These are phyloP conservation scores for Brachionus koreanus DNA, from an alignment of 1,140 invertebrate species.

Conservation along the genomic window DNA sequence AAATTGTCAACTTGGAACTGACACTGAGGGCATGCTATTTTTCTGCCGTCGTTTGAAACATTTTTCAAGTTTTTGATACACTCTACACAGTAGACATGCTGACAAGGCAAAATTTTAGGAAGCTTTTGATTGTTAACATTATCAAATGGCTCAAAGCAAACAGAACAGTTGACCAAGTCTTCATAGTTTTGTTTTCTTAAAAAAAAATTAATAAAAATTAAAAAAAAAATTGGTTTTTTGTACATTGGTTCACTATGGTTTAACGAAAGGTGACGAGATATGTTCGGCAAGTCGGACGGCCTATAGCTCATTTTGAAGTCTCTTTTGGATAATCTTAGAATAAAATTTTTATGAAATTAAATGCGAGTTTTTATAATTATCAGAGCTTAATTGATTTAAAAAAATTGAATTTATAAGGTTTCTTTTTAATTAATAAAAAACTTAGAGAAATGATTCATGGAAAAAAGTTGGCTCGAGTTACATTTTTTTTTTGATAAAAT, in stretches of 20 bases:
- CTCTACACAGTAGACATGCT: conserved; percentile 37
- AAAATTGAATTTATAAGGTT: conserved; percentile 9
- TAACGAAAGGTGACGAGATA: neutral
- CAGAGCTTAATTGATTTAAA: conserved; percentile 6
- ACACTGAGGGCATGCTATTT: conserved; percentile 32
- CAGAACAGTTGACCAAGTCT: conserved; percentile 36
- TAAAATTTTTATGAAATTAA: neutral
- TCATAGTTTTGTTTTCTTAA: conserved; percentile 34
- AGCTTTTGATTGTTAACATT: conserved; percentile 10
- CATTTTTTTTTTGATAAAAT: conserved; percentile 19
- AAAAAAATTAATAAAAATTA: neutral
- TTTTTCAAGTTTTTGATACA: conserved; percentile 35
- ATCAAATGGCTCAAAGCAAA: conserved; percentile 30
- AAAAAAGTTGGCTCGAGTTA: neutral
- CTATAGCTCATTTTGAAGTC: conserved; percentile 9
- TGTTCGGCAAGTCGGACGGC: conserved; percentile 16
- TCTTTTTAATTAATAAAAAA: conserved; percentile 21
- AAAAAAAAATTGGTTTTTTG: neutral
- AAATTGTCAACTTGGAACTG: conserved; percentile 8
- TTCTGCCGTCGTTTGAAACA: neutral
- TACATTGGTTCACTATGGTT: neutral
- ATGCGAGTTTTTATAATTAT: neutral
- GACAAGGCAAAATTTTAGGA: conserved; percentile 42
- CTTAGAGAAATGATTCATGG: neutral
- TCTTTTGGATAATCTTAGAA: neutral